Percentiles rank a stretch among this genome's conserved stretches.
phyloP scores from a whole-genome alignment of 2,888 invertebrate genomes.

The Perizoma affinitatum region DNA sequence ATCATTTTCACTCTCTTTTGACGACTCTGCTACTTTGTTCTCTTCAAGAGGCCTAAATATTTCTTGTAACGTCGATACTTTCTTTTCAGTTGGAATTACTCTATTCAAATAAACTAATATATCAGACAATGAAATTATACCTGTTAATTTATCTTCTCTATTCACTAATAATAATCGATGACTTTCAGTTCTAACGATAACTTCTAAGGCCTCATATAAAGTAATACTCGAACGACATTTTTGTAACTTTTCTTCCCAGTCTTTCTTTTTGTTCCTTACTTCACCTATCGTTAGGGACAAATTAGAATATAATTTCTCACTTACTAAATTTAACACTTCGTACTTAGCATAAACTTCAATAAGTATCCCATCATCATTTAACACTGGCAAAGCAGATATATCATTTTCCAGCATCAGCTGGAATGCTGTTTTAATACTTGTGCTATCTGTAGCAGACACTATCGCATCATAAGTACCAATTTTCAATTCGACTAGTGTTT shows the following conservation, averaged over 20 bases:
- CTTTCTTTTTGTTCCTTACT: constrained; percentile 94
- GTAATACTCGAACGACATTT: constrained; percentile 94
- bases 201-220: constrained; percentile 93
- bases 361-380: constrained; percentile 71
- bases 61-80: constrained; percentile 78
- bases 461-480: constrained; percentile 77
- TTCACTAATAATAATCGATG: constrained; percentile 82
- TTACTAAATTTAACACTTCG: constrained; percentile 90
- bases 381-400: constrained; percentile 76
- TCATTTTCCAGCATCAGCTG: constrained; percentile 73
- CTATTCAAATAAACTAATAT: constrained; percentile 81
- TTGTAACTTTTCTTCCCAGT: constrained; percentile 96
- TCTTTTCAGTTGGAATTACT: constrained; percentile 78
- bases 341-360: constrained; percentile 79
- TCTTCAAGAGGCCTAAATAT: constrained; percentile 78
- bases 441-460: constrained; percentile 68
- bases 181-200: constrained; percentile 95
- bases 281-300: constrained; percentile 93
- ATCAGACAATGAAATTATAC: constrained; percentile 79
- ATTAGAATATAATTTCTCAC: constrained; percentile 96
- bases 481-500: constrained; percentile 71
- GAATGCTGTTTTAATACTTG: constrained; percentile 74
- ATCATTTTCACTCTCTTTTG: constrained; percentile 75
- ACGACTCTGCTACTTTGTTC: constrained; percentile 74
- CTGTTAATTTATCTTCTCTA: constrained; percentile 77